Conservation (phyloP, 2,113 vertebrate species). For the Lasiurus borealis region DNA sequence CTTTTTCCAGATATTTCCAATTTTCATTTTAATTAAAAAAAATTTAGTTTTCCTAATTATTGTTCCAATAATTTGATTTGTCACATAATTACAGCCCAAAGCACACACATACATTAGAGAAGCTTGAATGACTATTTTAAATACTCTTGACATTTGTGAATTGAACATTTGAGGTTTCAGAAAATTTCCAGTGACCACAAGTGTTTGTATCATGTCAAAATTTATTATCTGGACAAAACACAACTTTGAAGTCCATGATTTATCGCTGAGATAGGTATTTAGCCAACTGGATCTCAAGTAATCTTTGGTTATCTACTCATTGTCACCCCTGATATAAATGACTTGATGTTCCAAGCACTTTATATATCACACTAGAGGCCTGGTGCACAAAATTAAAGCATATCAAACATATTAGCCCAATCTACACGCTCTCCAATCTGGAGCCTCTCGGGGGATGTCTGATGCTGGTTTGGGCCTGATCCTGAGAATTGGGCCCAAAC, state of each 20-base stretch:
- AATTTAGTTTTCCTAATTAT: neutral
- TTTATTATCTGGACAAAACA: neutral
- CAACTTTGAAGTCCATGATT: neutral
- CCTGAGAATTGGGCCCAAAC: too few species aligned
- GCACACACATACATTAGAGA: neutral
- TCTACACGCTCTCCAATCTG: too few species aligned
- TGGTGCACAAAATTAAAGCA: too few species aligned
- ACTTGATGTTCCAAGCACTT: neutral
- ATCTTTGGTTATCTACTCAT: neutral
- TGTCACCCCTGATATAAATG: neutral
- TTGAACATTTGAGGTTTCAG: neutral
- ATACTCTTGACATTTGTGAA: neutral
- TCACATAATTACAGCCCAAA: neutral
- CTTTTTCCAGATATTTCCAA: neutral
- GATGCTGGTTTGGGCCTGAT: too few species aligned
- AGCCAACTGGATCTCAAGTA: neutral
- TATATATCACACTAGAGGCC: neutral
- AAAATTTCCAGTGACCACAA: neutral
- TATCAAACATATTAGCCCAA: too few species aligned
- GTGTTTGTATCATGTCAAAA: neutral
- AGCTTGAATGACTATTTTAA: neutral
- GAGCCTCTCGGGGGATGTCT: too few species aligned
- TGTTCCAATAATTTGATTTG: neutral
- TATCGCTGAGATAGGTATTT: neutral
- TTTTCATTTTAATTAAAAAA: neutral